Conservation (phyloP, 1,140 invertebrate genomes). For the Heliothis virescens region DNA sequence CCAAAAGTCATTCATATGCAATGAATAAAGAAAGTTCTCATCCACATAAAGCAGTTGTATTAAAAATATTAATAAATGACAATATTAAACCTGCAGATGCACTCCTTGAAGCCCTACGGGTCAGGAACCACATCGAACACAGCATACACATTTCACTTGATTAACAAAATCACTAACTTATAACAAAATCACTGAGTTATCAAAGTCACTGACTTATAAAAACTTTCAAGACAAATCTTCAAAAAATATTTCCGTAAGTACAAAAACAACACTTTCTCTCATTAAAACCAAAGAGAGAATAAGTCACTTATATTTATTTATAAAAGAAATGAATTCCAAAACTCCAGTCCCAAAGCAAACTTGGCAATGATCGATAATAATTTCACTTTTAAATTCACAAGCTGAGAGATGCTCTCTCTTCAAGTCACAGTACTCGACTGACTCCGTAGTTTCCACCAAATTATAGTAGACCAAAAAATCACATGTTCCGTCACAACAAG, state of each 20-base stretch:
- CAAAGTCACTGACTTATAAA: background rate
- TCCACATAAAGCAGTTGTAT: too few species aligned
- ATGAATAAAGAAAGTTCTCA: too few species aligned
- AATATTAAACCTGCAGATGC: too few species aligned
- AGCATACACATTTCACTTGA: too few species aligned
- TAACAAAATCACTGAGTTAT: background rate
- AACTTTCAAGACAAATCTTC: background rate
- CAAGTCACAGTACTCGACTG: background rate
- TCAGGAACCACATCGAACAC: too few species aligned
- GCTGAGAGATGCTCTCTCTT: background rate
- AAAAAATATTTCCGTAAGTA: background rate
- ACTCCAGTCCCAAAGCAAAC: background rate
- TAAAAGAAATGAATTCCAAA: background rate
- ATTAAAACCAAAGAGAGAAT: background rate
- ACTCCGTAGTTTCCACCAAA: background rate
- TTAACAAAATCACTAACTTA: too few species aligned
- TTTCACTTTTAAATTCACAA: background rate
- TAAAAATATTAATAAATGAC: too few species aligned
- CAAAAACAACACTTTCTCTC: background rate
- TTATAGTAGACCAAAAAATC: background rate
- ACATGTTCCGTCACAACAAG: background rate
- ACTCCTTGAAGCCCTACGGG: too few species aligned
- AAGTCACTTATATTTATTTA: background rate
- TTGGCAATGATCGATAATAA: background rate
- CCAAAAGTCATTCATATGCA: too few species aligned